Percentiles rank a stretch among this genome's conserved stretches.
Conservation (phyloP, 2,113 vertebrate species). For the Dryoscopus gambensis region DNA sequence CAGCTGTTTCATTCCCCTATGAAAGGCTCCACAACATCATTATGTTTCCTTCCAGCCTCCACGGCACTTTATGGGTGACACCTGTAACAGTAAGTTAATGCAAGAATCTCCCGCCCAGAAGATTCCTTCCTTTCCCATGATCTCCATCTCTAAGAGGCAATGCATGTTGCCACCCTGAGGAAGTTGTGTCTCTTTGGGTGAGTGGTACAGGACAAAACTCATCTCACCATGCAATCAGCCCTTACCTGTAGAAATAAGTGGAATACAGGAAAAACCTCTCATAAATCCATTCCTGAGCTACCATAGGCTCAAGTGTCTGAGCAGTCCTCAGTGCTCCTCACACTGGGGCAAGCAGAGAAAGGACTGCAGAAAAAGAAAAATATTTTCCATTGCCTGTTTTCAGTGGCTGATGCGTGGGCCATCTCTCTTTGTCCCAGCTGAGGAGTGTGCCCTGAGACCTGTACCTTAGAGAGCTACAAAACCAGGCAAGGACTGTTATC, state of each 20-base stretch:
- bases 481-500: background rate
- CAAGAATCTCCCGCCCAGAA: background rate
- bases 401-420: background rate
- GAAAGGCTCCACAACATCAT: background rate
- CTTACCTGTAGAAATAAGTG: background rate
- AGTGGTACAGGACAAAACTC: background rate
- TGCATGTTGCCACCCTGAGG: background rate
- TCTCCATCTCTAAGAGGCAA: background rate
- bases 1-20: background rate
- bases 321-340: background rate
- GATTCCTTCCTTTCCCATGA: background rate
- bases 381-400: background rate
- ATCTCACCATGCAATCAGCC: background rate
- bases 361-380: background rate
- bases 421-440: background rate
- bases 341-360: background rate
- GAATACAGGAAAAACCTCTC: background rate
- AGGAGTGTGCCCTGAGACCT: background rate
- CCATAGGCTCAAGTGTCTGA: too few species aligned
- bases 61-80: background rate
- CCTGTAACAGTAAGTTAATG: background rate
- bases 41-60: background rate
- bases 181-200: background rate
- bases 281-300: background rate
- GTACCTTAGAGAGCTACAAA: background rate